Evolutionary conservation across 2,113 vertebrate species (phyloP).

Genomic region (Amblyopsis rosae): DNA sequence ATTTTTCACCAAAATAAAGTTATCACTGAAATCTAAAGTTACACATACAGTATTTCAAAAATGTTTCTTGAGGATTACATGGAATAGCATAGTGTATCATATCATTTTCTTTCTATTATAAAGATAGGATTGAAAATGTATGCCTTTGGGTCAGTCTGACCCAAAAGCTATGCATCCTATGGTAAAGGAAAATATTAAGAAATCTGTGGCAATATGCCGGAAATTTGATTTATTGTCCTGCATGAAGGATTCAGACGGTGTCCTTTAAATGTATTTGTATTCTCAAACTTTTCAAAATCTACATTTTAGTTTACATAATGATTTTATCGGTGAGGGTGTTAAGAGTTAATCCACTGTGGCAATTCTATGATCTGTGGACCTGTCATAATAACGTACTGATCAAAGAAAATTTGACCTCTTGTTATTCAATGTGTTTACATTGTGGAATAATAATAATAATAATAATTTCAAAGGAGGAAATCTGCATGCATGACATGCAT

Average conservation of each 20-base stretch:
- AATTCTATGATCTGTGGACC: slow-evolving; percentile 1
- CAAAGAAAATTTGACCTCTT: background rate
- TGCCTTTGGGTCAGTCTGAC: too few species aligned
- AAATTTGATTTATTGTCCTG: background rate
- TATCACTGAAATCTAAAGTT: too few species aligned
- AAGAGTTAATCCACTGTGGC: too few species aligned
- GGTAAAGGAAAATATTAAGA: background rate
- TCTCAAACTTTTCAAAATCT: background rate
- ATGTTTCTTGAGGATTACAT: too few species aligned
- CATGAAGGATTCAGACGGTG: background rate
- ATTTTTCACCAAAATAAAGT: too few species aligned
- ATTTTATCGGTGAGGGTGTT: too few species aligned
- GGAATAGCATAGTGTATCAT: too few species aligned
- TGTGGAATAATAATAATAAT: background rate
- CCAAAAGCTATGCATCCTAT: too few species aligned
- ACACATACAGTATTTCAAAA: too few species aligned
- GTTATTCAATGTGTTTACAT: background rate
- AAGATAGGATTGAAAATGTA: too few species aligned
- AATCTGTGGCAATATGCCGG: background rate
- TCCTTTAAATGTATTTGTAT: background rate
- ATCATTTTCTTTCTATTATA: too few species aligned
- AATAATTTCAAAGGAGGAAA: background rate
- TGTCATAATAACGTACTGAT: background rate
- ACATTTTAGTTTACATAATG: too few species aligned
- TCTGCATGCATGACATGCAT: slow-evolving; percentile 29